Evolutionary conservation across 2,888 invertebrate species (phyloP), one percentile per base, ranked within the genome.

Genomic region (Drosophila meridiana): DNA sequence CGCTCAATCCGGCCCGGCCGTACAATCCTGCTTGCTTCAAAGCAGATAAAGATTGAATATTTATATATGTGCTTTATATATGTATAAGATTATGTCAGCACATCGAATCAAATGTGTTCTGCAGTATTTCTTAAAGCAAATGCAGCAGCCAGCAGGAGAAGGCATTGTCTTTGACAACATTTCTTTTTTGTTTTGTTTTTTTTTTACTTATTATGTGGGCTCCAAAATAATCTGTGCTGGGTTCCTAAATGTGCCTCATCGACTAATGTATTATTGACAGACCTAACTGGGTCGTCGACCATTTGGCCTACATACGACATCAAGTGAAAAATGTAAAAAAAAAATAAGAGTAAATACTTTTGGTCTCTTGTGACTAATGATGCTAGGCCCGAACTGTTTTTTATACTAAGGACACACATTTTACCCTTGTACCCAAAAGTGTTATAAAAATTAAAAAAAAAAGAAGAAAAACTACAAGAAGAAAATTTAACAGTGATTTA

Each of bases 31-130:
- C 28, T 48, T n/a, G 57, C 60, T 30, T 55, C 48, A 62, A 47
- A 56, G 48, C 48, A 57, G 60, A 71, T 77, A 73, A 82, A 82
- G 73, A 78, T 78, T 78, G 78, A 82, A 78, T 78, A 82, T 78
- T 78, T 73, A 78, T 82, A 65, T 58, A 34, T 43, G 48, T 55
- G 30, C 53, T 26, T 52, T 32, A 52, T 70, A 28, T 56, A 56
- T 32, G 42, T 57, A 40, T 34, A 20, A 20, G 36, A 71, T 53
- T 71, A 50, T 76, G 73, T 78, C 76, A 50, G 56, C 45, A 30
- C 52, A 71, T 71, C 71, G 52, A 63, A 53, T 42, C 34, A 52
- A 63, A 72, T 64, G 62, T 52, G 14, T 20, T 56, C 56, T 43
- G 43, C 55, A 32, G 38, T 26, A 50, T 38, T 47, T 40, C 62